These are phyloP conservation scores for Proctacanthus coquilletti DNA, from an alignment of 1,140 invertebrate species.

Conservation along the genomic window DNA sequence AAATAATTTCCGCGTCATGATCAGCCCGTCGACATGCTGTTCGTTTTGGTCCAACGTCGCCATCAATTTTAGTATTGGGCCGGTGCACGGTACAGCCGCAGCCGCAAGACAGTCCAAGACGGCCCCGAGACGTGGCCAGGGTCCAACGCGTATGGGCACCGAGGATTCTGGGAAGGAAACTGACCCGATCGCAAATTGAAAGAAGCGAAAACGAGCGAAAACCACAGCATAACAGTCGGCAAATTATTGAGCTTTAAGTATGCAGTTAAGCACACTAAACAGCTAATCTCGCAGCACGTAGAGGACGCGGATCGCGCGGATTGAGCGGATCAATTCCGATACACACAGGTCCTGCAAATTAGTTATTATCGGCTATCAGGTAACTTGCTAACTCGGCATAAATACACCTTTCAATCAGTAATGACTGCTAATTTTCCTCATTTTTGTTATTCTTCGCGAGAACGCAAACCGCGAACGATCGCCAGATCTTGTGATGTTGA, in stretches of 20 bases:
- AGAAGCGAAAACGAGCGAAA: not conserved
- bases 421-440: slow-evolving; percentile 3
- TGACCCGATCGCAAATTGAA: not conserved
- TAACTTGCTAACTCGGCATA: slow-evolving; percentile 5
- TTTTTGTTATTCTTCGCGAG: too few relatives aligned
- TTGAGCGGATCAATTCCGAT: not conserved
- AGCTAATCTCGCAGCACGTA: not conserved
- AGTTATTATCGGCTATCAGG: slow-evolving; percentile 4
- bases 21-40: not conserved
- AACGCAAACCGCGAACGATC: not conserved
- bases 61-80: too few relatives aligned
- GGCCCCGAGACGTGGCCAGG: too few relatives aligned
- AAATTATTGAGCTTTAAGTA: not conserved
- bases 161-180: too few relatives aligned
- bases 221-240: not conserved
- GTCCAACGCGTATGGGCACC: too few relatives aligned
- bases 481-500: not conserved
- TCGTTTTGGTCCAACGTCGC: too few relatives aligned
- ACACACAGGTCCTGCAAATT: slow-evolving; percentile 1
- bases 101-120: too few relatives aligned
- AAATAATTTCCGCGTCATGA: slow-evolving; percentile 1
- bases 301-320: not conserved
- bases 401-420: slow-evolving; percentile 2
- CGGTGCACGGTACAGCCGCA: too few relatives aligned
- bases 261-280: slow-evolving; percentile 1